These are phyloP conservation scores for Holcopasites calliopsidis DNA, from an alignment of 1,140 invertebrate species.

Conservation along the genomic window DNA sequence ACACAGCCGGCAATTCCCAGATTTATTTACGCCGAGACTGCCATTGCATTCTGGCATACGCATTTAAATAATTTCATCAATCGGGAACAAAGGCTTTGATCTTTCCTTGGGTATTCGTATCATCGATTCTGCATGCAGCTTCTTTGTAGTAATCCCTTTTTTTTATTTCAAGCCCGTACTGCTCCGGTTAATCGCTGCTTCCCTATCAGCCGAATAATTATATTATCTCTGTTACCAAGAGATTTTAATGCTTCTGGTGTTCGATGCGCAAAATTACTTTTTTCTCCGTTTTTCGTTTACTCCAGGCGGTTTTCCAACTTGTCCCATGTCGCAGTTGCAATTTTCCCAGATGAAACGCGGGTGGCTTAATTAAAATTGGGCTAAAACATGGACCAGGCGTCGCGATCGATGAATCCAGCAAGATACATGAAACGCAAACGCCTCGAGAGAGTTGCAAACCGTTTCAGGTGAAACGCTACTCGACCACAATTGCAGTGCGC, in stretches of 20 bases:
- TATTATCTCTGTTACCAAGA: too few relatives aligned
- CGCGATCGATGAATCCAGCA: not conserved
- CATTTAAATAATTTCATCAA: slow-evolving; percentile 31
- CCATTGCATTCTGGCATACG: not conserved
- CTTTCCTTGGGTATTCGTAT: not conserved
- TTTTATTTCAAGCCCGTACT: not conserved
- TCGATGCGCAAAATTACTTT: not conserved
- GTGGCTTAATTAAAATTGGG: slow-evolving; percentile 13
- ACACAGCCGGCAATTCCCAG: not conserved
- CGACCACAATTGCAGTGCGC: slow-evolving; percentile 9
- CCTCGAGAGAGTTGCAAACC: slow-evolving; percentile 11
- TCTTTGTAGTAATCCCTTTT: too few relatives aligned
- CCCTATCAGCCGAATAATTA: not conserved
- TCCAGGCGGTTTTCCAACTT: not conserved
- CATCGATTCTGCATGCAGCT: not conserved
- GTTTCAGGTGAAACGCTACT: not conserved
- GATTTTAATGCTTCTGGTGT: too few relatives aligned
- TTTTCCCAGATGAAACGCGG: not conserved
- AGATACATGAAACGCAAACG: not conserved
- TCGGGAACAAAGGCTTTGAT: not conserved
- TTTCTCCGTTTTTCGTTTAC: not conserved
- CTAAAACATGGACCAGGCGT: not conserved
- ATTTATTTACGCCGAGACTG: not conserved
- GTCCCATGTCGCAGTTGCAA: not conserved
- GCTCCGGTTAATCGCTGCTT: not conserved